Conservation (phyloP, 2,797 vertebrate genomes). For the Acanthiza pusilla region DNA sequence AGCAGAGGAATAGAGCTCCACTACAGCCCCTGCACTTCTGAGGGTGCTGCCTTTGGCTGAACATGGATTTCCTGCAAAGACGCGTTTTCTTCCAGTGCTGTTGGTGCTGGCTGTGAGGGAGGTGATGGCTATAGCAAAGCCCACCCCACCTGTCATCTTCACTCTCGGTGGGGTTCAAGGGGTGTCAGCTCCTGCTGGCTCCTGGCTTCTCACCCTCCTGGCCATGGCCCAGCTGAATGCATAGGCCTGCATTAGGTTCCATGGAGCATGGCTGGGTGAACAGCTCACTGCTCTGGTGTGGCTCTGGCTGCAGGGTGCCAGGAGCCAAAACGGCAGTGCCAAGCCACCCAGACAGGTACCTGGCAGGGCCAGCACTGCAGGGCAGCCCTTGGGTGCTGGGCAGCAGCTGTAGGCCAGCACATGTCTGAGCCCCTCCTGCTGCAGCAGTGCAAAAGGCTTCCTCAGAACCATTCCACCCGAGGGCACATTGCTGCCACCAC, state of each 20-base stretch:
- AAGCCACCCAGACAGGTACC: neutral
- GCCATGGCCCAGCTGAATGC: rapidly evolving
- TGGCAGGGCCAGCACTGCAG: neutral
- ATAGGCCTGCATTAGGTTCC: neutral
- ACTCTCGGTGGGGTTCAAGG: neutral
- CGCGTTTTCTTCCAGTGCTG: neutral
- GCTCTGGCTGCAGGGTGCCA: neutral
- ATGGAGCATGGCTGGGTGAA: neutral
- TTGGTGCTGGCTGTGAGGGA: neutral
- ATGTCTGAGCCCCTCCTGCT: neutral
- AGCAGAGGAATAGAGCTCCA: neutral
- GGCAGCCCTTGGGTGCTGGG: neutral
- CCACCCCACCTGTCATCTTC: neutral
- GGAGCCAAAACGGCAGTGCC: neutral
- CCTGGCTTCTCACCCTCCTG: neutral
- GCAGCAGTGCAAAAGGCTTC: neutral
- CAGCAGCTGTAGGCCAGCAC: neutral
- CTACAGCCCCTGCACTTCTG: conserved; percentile 52
- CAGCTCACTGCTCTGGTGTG: rapidly evolving
- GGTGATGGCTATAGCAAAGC: neutral
- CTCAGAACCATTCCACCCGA: rapidly evolving
- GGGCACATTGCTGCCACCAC: neutral
- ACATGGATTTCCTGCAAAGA: neutral
- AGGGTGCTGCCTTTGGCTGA: neutral
- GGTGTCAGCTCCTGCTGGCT: neutral